Conservation (phyloP, 2,888 invertebrate genomes). For the Malacosoma neustria region DNA sequence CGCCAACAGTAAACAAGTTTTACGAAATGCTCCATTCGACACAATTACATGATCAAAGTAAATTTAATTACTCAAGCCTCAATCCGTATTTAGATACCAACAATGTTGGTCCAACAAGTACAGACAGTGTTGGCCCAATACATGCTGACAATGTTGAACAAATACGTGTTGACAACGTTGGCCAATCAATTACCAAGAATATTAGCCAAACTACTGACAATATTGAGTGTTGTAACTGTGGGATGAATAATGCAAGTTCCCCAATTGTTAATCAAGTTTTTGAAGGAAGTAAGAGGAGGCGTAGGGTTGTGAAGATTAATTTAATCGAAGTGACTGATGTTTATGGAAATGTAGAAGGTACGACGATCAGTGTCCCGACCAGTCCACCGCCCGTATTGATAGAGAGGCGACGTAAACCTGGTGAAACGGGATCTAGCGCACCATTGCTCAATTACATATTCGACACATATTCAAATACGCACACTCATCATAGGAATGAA, state of each 20-base stretch:
- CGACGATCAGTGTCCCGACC: conserved; percentile 23
- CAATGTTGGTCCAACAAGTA: conserved; percentile 19
- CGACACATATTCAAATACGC: conserved; percentile 60
- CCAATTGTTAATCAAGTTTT: conserved; percentile 33
- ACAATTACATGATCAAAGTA: conserved; percentile 36
- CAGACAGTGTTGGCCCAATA: conserved; percentile 23
- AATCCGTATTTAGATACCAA: conserved; percentile 29
- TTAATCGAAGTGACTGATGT: conserved; percentile 24
- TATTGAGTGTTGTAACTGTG: conserved; percentile 25
- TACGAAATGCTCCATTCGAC: conserved; percentile 58
- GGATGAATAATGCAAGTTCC: conserved; percentile 15
- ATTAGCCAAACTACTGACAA: conserved; percentile 23
- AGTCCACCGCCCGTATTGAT: conserved; percentile 27
- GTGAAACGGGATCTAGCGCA: conserved; percentile 59
- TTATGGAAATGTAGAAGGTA: conserved; percentile 19
- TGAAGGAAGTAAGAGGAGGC: conserved; percentile 29
- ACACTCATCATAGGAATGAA: conserved; percentile 52
- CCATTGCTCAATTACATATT: conserved; percentile 65
- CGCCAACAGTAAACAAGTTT: conserved; percentile 53
- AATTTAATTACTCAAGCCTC: conserved; percentile 39
- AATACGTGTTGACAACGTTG: too few species aligned
- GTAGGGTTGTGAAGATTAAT: conserved; percentile 39
- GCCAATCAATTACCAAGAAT: conserved; percentile 29
- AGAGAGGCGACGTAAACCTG: conserved; percentile 49
- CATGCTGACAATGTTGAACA: too few species aligned